Base-by-base conservation (phyloP, 2,113 vertebrate genomes). In the Thinocorus orbignyianus region DNA sequence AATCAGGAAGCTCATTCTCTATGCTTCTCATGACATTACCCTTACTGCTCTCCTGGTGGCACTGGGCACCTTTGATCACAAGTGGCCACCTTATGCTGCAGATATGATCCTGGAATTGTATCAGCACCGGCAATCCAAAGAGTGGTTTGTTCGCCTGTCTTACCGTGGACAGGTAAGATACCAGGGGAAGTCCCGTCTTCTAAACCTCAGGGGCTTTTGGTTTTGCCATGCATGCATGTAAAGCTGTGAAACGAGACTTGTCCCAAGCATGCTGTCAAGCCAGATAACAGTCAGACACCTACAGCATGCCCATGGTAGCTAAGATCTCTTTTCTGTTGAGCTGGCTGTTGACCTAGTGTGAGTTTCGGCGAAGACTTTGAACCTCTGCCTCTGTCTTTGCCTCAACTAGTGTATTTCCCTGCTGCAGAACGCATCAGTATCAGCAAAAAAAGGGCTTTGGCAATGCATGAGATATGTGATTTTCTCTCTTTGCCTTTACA, bases 101-200 rank as follows among this genome's bases (percentile, higher is more conserved):
- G 99, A 99, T 39, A 92, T 99, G 96, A 99, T 96, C 24, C 30
- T 99, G 83, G 99, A 99, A 91, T 98, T 99, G 58, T 98, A 99
- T 80, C 98, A 98, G 92, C 98, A 99, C 88, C 96, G 5, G 28
- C 91, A 90, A 15, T 98, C 99, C 42, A 97, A 98, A 24, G 98
- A 99, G 89, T 97, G 99, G 97, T 99, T 99, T 84, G 98, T 99
- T 81, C 99, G 98, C 44, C 30, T 99, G 71, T 98, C 95, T 14
- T 99, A 99, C 96, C 65, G 88, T 0, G 99, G 98, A 57, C 82
- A 99, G 99, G 99, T 99, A 95, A 88, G 97, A 42, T 66, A 41
- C 62, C 10, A 0, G 18, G 54, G 48, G 10, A 23, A 18, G 23
- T 4, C 35, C 31, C 28, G 2, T 20, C 4, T 2, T 51, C 33